A percentile compares a stretch with the other conserved stretches of the same genome.
Conservation (phyloP, 1,140 invertebrate species). For the Cherax destructor region DNA sequence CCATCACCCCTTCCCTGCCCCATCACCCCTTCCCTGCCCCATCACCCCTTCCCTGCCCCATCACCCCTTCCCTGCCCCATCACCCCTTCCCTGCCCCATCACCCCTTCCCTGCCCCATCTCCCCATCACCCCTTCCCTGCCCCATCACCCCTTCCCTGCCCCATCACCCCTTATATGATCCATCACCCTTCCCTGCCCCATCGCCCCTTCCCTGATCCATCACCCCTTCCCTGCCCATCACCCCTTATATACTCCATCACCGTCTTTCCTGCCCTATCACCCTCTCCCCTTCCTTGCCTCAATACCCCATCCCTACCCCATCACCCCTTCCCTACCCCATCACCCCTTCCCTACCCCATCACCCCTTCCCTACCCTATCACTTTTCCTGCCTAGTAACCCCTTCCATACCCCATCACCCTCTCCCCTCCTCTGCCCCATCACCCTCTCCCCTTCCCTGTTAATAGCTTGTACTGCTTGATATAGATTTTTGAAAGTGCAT, state of each 20-base stretch:
- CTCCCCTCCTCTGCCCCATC: background rate
- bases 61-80: background rate
- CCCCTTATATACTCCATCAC: background rate
- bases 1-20: background rate
- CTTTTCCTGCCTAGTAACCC: too few species aligned
- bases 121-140: too few species aligned
- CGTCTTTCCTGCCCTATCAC: background rate
- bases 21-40: too few species aligned
- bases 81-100: background rate
- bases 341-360: too few species aligned
- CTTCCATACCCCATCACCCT: background rate
- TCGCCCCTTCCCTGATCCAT: background rate
- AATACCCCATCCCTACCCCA: too few species aligned
- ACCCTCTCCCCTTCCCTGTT: background rate
- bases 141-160: background rate
- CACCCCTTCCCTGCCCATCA: conserved; percentile 1
- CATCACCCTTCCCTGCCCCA: background rate
- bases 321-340: too few species aligned
- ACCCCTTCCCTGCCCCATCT: background rate
- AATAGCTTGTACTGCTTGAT: too few species aligned
- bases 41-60: background rate
- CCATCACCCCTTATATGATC: background rate
- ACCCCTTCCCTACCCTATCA: too few species aligned
- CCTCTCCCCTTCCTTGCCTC: conserved; percentile 11
- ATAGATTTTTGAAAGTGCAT: too few species aligned